A percentile compares a stretch with the other conserved stretches of the same genome.
phyloP scores from a whole-genome alignment of 23 tunicate species.

The Halocynthia aurantium region DNA sequence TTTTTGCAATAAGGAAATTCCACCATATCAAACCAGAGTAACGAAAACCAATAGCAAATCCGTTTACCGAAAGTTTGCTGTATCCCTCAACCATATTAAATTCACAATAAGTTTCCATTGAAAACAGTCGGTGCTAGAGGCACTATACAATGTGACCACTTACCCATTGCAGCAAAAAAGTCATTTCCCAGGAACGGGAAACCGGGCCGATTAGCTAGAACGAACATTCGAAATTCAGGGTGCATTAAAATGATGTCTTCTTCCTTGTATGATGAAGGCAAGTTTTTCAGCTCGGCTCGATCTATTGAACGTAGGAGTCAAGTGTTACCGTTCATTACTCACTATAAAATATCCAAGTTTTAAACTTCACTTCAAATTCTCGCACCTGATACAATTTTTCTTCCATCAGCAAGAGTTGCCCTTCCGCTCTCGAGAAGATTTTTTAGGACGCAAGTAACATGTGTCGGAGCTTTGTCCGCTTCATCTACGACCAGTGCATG shows the following conservation, averaged over 20 bases:
- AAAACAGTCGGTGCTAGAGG: not conserved
- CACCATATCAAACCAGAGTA: too few species aligned
- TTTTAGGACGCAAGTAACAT: conserved; percentile 89
- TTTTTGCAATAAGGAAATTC: too few species aligned
- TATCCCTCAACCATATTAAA: not conserved
- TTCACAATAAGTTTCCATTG: not conserved
- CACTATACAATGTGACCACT: not conserved
- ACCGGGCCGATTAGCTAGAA: conserved; percentile 93
- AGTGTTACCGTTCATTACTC: not conserved
- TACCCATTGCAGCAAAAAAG: conserved; percentile 89
- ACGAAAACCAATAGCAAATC: too few species aligned
- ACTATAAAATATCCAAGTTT: not conserved
- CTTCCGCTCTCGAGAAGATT: conserved; percentile 84
- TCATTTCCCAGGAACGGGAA: conserved; percentile 96
- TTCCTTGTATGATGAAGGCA: conserved; percentile 37
- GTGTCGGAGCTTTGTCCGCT: conserved; percentile 96
- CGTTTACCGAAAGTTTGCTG: too few species aligned
- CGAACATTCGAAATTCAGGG: conserved; percentile 95
- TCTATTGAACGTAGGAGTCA: conserved; percentile 15
- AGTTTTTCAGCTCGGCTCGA: conserved; percentile 57
- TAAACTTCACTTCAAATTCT: not conserved
- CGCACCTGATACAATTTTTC: conserved; percentile 82
- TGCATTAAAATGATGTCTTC: conserved; percentile 86
- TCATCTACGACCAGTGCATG: conserved; percentile 96
- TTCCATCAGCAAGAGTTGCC: conserved; percentile 88